Base-by-base conservation (phyloP, 2,797 vertebrate genomes). In the Pelodytes ibericus region DNA sequence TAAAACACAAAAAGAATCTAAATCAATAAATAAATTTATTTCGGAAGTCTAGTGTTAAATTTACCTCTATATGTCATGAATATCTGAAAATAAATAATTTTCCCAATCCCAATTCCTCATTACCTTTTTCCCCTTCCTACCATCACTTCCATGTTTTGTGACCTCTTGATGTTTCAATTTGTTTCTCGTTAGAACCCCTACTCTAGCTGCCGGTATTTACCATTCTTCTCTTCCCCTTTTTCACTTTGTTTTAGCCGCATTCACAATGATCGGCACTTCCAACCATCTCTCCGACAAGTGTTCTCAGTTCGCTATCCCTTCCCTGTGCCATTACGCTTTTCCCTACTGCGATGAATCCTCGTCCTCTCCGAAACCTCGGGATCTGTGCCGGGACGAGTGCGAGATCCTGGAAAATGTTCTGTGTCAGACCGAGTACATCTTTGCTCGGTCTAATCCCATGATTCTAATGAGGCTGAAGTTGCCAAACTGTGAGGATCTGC, bases 211-310 rank as follows among this genome's bases (percentile, higher is more conserved):
- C n/a, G n/a, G n/a, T n/a, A n/a, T n/a, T n/a, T n/a, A n/a, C n/a
- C n/a, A n/a, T n/a, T n/a, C 51, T 22, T 5, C 31, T 24, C 4
- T 11, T 25, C 9, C 2, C 36, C 33, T 36, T 10, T 59, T 11
- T 25, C 13, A 74, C 63, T 71, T 81, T 80, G 77, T 84, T 84
- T 3, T 91, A 99, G 97, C 96, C 4, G 97, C 97, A 66, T 99
- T 99, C 92, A 99, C 97, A 81, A 99, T 99, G 97, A 99, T 99
- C 18, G 97, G 97, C 81, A 98, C 97, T 0, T 98, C 97, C 85
- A 99, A 95, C 84, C 97, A 99, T 61, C 83, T 99, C 67, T 99
- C 97, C 0, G 97, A 99, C 20, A 96, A 97, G 24, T 99, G 97
- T 80, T 99, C 97, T 1, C 95, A 96, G 93, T 99, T 98, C 0